Conservation (phyloP, 1,140 invertebrate species). For the Drosophila azteca region DNA sequence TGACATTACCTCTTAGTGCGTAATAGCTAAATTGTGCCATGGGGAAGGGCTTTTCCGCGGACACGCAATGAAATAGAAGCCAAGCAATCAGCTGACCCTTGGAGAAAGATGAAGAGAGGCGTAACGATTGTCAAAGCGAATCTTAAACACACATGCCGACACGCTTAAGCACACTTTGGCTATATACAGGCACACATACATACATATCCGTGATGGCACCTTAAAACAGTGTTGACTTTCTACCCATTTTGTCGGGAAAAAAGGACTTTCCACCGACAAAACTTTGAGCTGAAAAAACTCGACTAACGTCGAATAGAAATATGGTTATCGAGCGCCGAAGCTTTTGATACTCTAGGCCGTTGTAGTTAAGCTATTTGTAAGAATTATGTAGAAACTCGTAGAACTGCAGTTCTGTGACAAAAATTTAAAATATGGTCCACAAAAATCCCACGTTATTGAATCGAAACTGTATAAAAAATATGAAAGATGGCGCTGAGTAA, state of each 20-base stretch:
- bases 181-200: not conserved
- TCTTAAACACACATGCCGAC: conserved; percentile 42
- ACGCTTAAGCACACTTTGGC: not conserved
- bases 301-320: not conserved
- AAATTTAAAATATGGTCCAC: too few relatives aligned
- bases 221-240: conserved; percentile 60
- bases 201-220: conserved; percentile 10
- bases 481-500: too few relatives aligned
- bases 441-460: too few relatives aligned
- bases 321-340: too few relatives aligned
- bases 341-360: too few relatives aligned
- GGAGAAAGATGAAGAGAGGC: too few relatives aligned
- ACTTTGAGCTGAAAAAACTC: conserved; percentile 39
- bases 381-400: too few relatives aligned
- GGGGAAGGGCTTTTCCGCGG: not conserved
- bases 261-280: not conserved
- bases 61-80: conserved; percentile 19
- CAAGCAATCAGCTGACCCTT: not conserved
- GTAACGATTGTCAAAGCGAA: conserved; percentile 20
- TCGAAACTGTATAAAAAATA: too few relatives aligned
- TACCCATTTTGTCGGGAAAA: conserved; percentile 36
- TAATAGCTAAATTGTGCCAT: conserved; percentile 23
- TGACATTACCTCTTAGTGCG: conserved; percentile 29
- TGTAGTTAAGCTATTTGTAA: too few relatives aligned
- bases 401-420: too few relatives aligned